Base-by-base conservation (phyloP, 2,113 vertebrate genomes). In the Quiscalus mexicanus region DNA sequence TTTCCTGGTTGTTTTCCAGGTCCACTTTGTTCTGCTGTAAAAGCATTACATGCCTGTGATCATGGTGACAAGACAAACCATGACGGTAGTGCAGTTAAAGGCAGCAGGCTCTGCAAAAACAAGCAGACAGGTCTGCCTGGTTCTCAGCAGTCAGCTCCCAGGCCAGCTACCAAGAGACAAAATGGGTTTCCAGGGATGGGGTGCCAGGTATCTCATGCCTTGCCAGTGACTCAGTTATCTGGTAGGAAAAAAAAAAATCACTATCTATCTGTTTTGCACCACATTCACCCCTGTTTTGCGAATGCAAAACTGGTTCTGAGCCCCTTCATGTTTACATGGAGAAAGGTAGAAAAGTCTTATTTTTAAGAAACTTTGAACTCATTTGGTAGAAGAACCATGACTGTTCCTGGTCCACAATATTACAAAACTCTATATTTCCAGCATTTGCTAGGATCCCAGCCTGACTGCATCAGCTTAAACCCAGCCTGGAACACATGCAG, bases 1-100 rank as follows among this genome's bases (percentile, higher is more conserved):
- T 91, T 89, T 90, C 55, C 83, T 74, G 68, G 80, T 81, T 93
- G 85, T 71, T 96, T 94, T 93, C 88, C 89, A 86, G 87, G 92
- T 84, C 63, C 55, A 50, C 82, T 93, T 52, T 80, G 85, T 84
- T 90, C 33, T 22, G 52, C 87, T 86, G 87, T 67, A 56, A 41
- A 85, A 94, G 90, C 75, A 67, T 63, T 67, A 67, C 8, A 12
- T 62, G 90, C 59, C 89, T 88, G 85, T 90, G 88, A 92, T 95
- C 88, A 39, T 13, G 76, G 90, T 91, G 94, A 96, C 92, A 94
- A 79, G 92, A 87, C 70, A 12, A 11, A 73, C 49, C 28, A 21
- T 7, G 15, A 78, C 19, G 21, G 71, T 5, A 56, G 69, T 1
- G 37, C 70, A 82, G 80, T 49, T 91, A 39, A 56, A 89, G 73